Conservation (phyloP, 2,888 invertebrate species). For the Autographa gamma region DNA sequence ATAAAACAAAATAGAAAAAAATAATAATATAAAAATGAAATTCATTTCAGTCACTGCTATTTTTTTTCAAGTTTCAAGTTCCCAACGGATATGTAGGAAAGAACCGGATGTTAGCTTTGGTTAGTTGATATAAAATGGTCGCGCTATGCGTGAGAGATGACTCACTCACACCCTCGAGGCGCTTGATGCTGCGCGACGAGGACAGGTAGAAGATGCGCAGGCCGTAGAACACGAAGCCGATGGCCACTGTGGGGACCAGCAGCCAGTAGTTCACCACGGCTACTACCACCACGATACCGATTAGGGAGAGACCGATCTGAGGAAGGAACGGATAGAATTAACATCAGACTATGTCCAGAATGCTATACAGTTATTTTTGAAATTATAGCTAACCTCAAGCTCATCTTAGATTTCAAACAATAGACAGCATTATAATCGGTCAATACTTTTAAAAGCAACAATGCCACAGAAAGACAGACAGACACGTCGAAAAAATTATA, state of each 20-base stretch:
- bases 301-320: slow-evolving; percentile 94
- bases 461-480: too few relatives aligned
- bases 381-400: too few relatives aligned
- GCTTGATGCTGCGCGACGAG: slow-evolving; percentile 94
- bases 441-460: too few relatives aligned
- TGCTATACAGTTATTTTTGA: too few relatives aligned
- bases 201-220: slow-evolving; percentile 93
- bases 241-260: slow-evolving; percentile 91
- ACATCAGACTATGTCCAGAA: too few relatives aligned
- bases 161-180: slow-evolving; percentile 94
- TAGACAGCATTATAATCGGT: too few relatives aligned
- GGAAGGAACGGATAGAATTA: slow-evolving; percentile 11
- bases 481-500: too few relatives aligned
- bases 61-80: neutral
- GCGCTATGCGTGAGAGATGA: slow-evolving; percentile 78
- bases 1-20: too few relatives aligned
- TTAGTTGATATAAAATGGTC: slow-evolving; percentile 54
- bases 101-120: slow-evolving; percentile 22
- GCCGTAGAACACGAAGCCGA: slow-evolving; percentile 92
- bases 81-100: neutral
- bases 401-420: too few relatives aligned
- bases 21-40: too few relatives aligned
- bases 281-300: slow-evolving; percentile 94
- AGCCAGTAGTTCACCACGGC: slow-evolving; percentile 93
- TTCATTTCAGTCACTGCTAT: too few relatives aligned